These are phyloP conservation scores for Spodoptera exigua DNA, from an alignment of 2,888 invertebrate species.

Conservation along the genomic window DNA sequence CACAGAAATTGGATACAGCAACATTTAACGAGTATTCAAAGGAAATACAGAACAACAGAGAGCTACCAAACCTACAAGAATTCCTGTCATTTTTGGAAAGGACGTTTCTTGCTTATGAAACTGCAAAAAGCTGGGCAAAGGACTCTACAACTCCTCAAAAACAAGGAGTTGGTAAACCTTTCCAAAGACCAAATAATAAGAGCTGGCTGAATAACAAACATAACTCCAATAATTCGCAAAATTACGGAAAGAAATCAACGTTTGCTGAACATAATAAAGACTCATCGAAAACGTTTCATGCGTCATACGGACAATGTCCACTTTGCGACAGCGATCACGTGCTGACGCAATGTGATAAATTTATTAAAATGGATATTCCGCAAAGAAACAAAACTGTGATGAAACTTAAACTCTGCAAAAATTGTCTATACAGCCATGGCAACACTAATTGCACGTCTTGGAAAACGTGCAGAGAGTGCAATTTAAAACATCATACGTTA, in stretches of 20 bases:
- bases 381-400: constrained; percentile 9
- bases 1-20: constrained; percentile 14
- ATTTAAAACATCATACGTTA: constrained; percentile 20
- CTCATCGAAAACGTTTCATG: constrained; percentile 7
- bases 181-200: too few species aligned
- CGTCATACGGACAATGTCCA: constrained; percentile 12
- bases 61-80: neutral
- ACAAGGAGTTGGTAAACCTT: too few species aligned
- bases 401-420: constrained; percentile 23
- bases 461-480: constrained; percentile 16
- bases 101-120: neutral
- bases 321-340: constrained; percentile 14
- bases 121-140: too few species aligned
- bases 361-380: constrained; percentile 1
- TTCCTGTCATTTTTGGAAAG: neutral
- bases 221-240: too few species aligned
- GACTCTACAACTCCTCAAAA: too few species aligned
- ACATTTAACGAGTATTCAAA: constrained; percentile 2
- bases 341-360: constrained; percentile 10
- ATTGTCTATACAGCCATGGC: constrained; percentile 11
- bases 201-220: too few species aligned
- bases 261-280: too few species aligned
- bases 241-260: too few species aligned
- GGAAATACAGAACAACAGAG: neutral
- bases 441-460: neutral